Base-by-base conservation (phyloP, 2,797 vertebrate species). In the Parauchenoglanis punctatus region DNA sequence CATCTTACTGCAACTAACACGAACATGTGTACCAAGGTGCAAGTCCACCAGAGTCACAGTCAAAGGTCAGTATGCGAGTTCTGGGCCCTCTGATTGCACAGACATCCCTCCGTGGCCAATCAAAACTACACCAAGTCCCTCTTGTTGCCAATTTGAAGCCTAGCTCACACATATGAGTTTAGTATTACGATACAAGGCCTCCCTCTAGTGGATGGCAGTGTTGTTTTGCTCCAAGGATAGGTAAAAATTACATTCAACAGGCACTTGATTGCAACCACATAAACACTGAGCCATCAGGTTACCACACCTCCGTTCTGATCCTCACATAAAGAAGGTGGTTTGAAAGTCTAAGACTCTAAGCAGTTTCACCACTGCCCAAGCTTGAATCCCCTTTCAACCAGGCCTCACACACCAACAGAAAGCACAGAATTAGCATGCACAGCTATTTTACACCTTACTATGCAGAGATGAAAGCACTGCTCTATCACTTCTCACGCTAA, bases 181-280 rank as follows among this genome's bases (percentile, higher is more conserved):
- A 81, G 88, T 91, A 87, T 88, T 73, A 88, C 65, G 85, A 86
- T 87, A 92, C 89, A 91, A 93, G 89, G 92, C 87, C 93, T 93
- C 93, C 94, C 92, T 93, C 92, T 92, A 91, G 92, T 94, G 91
- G 92, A 93, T 86, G 82, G 91, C 92, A 93, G 80, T 77, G 77
- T 88, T 93, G 84, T 40, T 87, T 89, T 80, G 59, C 85, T 88
- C 61, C 12, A 52, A 35, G 77, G 90, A 91, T 90, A 88, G 58
- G 90, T 90, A 90, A 80, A 91, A 93, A 93, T 91, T 91, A 94
- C 89, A 93, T 89, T 92, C 92, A 82, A 92, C 95, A 96, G 96
- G 96, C 96, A 96, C 95, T 96, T 96, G 93, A 94, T 95, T 94
- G 91, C 89, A 94, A 94, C 93, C 90, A 89, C 93, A 93, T 92